A percentile compares a stretch with the other conserved stretches of the same genome.
These are phyloP conservation scores for Callorhinus ursinus DNA, from an alignment of 2,113 vertebrate genomes.

Conservation along the genomic window DNA sequence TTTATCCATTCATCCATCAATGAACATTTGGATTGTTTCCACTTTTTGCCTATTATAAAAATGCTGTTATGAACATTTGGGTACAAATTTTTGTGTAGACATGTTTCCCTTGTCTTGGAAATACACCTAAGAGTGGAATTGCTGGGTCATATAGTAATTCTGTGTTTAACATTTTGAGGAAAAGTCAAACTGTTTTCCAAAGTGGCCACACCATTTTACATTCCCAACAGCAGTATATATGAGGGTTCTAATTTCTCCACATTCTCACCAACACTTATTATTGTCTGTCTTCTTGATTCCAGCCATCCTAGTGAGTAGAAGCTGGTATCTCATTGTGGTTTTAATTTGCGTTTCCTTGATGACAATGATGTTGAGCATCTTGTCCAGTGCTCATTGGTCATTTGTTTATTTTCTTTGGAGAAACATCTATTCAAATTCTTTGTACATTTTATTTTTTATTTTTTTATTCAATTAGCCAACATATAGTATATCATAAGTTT, in stretches of 20 bases:
- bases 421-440: constrained; percentile 52
- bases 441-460: background rate
- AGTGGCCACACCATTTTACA: background rate
- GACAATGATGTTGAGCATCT: constrained; percentile 36
- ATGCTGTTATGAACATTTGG: background rate
- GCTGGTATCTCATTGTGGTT: background rate
- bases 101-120: constrained; percentile 15
- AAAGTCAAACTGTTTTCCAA: constrained; percentile 41
- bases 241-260: constrained; percentile 26
- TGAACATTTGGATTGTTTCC: background rate
- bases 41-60: constrained; percentile 53
- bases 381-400: background rate
- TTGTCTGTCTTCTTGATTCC: constrained; percentile 48
- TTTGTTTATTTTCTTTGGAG: constrained; percentile 54
- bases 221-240: background rate
- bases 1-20: background rate
- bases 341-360: constrained; percentile 53
- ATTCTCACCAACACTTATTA: background rate
- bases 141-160: constrained; percentile 10
- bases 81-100: background rate
- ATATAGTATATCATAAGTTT: background rate
- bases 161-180: constrained; percentile 41
- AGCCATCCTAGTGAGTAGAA: constrained; percentile 15
- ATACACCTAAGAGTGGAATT: constrained; percentile 25
- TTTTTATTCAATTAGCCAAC: background rate